phyloP scores from a whole-genome alignment of 2,113 vertebrate genomes.

The Aptenodytes forsteri region DNA sequence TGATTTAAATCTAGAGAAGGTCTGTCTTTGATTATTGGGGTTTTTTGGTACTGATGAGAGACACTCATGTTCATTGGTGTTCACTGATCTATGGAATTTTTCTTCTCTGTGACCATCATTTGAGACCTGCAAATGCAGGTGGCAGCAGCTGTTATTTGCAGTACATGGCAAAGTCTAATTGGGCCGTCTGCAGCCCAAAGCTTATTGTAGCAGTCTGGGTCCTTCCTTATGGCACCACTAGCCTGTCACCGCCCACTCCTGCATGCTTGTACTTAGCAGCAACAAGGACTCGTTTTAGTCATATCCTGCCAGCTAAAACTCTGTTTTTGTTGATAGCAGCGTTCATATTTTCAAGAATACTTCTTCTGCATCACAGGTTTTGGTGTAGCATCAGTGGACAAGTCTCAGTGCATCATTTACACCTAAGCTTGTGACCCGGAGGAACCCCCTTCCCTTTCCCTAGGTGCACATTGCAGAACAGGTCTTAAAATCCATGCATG shows the following conservation, averaged over 20 bases:
- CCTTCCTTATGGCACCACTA: fast-evolving
- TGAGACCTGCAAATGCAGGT: neutral
- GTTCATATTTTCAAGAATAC: neutral
- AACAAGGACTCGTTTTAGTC: neutral
- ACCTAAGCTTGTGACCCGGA: too few relatives aligned
- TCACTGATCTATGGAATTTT: neutral
- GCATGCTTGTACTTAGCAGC: neutral
- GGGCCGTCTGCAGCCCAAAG: neutral
- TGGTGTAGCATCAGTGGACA: neutral
- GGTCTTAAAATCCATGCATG: neutral
- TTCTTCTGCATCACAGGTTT: neutral
- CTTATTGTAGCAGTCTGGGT: neutral
- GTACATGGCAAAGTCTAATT: neutral
- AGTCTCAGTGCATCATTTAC: neutral
- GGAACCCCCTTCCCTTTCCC: neutral
- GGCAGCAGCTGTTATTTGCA: neutral
- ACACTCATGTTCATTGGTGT: neutral
- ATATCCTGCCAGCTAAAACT: neutral
- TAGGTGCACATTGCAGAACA: neutral
- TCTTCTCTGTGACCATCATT: neutral
- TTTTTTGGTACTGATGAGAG: neutral
- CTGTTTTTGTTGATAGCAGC: fast-evolving
- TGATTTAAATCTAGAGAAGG: neutral
- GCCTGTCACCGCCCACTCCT: neutral
- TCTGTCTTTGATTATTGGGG: neutral